Percentiles rank a stretch among this genome's conserved stretches.
phyloP scores from a whole-genome alignment of 2,113 vertebrate species.

The Eretmochelys imbricata region DNA sequence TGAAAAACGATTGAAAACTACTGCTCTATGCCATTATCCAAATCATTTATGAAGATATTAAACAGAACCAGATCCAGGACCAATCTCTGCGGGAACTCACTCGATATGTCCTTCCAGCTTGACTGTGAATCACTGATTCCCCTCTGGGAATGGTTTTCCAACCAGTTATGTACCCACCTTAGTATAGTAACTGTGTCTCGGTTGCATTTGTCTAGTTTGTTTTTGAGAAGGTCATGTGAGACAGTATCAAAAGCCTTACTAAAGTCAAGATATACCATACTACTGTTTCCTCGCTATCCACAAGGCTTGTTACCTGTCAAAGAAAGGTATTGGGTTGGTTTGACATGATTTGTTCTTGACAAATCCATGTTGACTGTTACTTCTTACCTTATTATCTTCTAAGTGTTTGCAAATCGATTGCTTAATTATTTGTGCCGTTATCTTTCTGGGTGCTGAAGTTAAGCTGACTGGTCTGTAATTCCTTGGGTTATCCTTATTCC shows the following conservation, averaged over 20 bases:
- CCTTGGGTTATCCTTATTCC: neutral
- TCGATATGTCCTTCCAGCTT: too few relatives aligned
- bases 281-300: neutral
- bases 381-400: neutral
- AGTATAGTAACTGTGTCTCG: neutral
- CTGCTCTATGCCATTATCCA: too few relatives aligned
- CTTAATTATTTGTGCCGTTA: neutral
- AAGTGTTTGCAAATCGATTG: neutral
- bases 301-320: neutral
- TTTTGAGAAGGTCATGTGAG: neutral
- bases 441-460: neutral
- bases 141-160: neutral
- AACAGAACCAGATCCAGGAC: too few relatives aligned
- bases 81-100: too few relatives aligned
- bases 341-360: neutral
- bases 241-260: neutral
- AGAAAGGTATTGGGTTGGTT: neutral
- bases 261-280: neutral
- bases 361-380: neutral
- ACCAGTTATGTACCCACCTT: neutral
- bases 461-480: neutral
- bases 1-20: too few relatives aligned
- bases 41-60: too few relatives aligned
- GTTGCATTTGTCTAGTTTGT: neutral
- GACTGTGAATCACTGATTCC: too few relatives aligned